These are phyloP conservation scores for Drosophila merina DNA, from an alignment of 2,888 invertebrate genomes.

Conservation along the genomic window DNA sequence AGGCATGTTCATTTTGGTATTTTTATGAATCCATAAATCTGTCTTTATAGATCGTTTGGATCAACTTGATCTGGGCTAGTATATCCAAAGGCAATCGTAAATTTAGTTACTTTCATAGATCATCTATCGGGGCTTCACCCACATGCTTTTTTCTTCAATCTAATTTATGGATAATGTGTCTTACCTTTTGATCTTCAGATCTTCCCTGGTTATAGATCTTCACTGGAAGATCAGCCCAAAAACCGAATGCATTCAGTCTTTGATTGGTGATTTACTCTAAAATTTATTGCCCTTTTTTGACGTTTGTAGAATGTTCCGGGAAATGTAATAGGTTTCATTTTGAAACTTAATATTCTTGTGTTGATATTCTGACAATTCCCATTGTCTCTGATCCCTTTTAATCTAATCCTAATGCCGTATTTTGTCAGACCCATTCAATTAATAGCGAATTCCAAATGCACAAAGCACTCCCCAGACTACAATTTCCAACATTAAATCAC, in stretches of 20 bases:
- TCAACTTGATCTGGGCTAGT: constrained; percentile 48
- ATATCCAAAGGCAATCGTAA: constrained; percentile 51
- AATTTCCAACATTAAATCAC: constrained; percentile 24
- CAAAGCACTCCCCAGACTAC: constrained; percentile 32
- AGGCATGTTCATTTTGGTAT: constrained; percentile 50
- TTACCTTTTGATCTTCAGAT: constrained; percentile 28
- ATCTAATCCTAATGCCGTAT: constrained; percentile 9
- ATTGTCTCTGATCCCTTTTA: constrained; percentile 1
- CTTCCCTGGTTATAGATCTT: not conserved
- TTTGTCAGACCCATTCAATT: constrained; percentile 24
- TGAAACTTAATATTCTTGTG: not conserved
- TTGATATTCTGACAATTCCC: not conserved
- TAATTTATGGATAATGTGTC: constrained; percentile 23
- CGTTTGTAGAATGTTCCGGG: not conserved
- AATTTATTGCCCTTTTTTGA: not conserved
- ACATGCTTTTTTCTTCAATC: constrained; percentile 4
- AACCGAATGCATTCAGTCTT: not conserved
- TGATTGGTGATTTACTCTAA: constrained; percentile 6
- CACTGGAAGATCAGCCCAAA: not conserved
- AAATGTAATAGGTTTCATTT: too few relatives aligned
- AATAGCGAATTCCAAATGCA: constrained; percentile 24
- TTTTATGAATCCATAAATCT: constrained; percentile 67
- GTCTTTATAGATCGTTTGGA: constrained; percentile 50
- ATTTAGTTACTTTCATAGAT: constrained; percentile 52
- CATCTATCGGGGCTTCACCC: constrained; percentile 35